Percentiles rank a stretch among this genome's conserved stretches.
Evolutionary conservation across 53 echinoderm and acorn worm species (phyloP).

Genomic region (Arbacia lixula): DNA sequence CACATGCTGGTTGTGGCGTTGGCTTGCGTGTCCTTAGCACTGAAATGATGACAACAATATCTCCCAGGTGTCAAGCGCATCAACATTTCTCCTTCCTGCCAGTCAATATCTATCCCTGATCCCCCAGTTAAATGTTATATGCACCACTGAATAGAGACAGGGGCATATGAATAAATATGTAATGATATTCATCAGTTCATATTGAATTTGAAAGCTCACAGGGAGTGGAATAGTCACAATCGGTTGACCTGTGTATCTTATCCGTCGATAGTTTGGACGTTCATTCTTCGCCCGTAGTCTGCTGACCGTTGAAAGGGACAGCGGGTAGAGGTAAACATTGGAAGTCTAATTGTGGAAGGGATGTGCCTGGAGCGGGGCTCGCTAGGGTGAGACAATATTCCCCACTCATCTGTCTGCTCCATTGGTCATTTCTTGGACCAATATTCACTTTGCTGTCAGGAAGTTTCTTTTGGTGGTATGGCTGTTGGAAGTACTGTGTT

Average conservation of each 20-base stretch:
- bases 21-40: background rate
- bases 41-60: slow-evolving; percentile 8
- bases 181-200: no score
- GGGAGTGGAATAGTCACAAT: no score
- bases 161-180: no score
- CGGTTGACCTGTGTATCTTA: no score
- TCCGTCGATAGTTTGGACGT: slow-evolving; percentile 19
- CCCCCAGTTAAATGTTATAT: no score
- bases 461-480: no score
- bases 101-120: slow-evolving; percentile 3
- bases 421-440: no score
- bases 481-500: no score
- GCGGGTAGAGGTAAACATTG: slow-evolving; percentile 28
- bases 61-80: slow-evolving; percentile 27
- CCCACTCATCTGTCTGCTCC: background rate
- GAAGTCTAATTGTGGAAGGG: slow-evolving; percentile 36
- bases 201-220: no score
- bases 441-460: no score
- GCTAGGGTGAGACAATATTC: slow-evolving; percentile 4
- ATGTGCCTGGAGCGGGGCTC: slow-evolving; percentile 1
- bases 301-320: background rate
- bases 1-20: no score
- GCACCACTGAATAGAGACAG: no score
- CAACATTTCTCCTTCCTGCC: slow-evolving; percentile 27
- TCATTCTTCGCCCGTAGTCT: slow-evolving; percentile 35